Base-by-base conservation (phyloP, 2,113 vertebrate genomes). In the Australoheros scitulus region DNA sequence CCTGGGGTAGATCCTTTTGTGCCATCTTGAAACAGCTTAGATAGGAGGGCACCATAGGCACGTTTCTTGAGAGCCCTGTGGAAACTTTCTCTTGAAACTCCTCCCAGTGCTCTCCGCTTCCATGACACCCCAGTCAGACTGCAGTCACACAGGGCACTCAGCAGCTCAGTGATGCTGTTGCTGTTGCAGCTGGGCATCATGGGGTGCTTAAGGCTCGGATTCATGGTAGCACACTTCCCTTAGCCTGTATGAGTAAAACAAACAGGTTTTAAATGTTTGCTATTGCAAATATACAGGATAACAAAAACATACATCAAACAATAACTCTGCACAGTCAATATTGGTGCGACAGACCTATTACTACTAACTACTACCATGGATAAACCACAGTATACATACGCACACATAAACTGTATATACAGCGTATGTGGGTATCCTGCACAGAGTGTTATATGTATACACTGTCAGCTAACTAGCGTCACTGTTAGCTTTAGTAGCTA, bases 131-230 rank as follows among this genome's bases (percentile, higher is more conserved):
- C 94, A 0, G 95, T 89, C 70, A 98, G 87, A 79, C 97, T 96
- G 29, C 93, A 93, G 91, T 98, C 97, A 87, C 98, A 99, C 78
- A 99, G 88, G 11, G 97, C 96, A 5, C 34, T 90, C 68, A 99
- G 94, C 79, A 99, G 92, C 87, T 97, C 97, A 0, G 97, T 97
- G 83, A 99, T 97, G 94, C 98, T 97, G 92, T 77, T 90, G 78
- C 79, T 90, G 87, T 36, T 84, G 75, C 76, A 76, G 85, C 72
- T 74, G 57, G 85, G 41, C 64, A 76, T 84, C 50, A 47, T 68
- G 52, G 38, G 1, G 36, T 79, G 64, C 47, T 79, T 79, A 5
- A 56, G 55, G 22, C 43, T 82, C 4, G 18, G 2, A 59, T 63
- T 85, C 91, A 94, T 94, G 59, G 11, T 81, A 70, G 13, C 32